A percentile compares a stretch with the other conserved stretches of the same genome.
Conservation (phyloP, 2,888 invertebrate genomes). For the Cylindroiulus punctatus region DNA sequence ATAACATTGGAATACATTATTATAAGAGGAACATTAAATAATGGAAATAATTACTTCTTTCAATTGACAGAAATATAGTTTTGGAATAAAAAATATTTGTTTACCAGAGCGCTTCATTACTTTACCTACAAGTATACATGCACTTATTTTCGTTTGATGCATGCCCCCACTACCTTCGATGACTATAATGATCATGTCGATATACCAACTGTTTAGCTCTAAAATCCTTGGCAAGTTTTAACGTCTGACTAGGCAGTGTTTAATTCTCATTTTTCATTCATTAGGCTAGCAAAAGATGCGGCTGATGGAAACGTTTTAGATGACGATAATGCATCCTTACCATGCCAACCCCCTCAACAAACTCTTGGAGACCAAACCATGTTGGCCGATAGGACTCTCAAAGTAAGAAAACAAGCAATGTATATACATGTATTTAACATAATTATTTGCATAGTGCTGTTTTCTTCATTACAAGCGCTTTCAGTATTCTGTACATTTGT, state of each 20-base stretch:
- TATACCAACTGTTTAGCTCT: neutral
- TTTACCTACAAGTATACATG: neutral
- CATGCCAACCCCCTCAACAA: conserved; percentile 47
- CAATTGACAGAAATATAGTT: no score
- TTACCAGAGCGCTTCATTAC: no score
- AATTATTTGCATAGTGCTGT: neutral
- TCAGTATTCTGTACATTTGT: neutral
- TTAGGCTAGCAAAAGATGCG: conserved; percentile 44
- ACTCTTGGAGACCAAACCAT: neutral
- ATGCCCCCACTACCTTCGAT: neutral
- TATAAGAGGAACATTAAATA: no score
- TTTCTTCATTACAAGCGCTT: neutral
- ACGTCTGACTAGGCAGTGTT: neutral
- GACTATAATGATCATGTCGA: neutral
- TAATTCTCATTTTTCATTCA: conserved; percentile 27
- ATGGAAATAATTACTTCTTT: no score
- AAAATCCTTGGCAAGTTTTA: neutral
- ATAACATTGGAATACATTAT: no score
- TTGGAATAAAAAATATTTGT: no score
- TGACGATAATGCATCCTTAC: conserved; percentile 36
- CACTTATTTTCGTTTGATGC: neutral
- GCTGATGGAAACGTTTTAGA: conserved; percentile 51
- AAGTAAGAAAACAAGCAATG: conserved; percentile 9
- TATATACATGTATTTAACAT: neutral
- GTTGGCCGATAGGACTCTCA: conserved; percentile 39